Evolutionary conservation across 1,140 invertebrate genomes (phyloP).

Genomic region (Harlomillsia oculata): DNA sequence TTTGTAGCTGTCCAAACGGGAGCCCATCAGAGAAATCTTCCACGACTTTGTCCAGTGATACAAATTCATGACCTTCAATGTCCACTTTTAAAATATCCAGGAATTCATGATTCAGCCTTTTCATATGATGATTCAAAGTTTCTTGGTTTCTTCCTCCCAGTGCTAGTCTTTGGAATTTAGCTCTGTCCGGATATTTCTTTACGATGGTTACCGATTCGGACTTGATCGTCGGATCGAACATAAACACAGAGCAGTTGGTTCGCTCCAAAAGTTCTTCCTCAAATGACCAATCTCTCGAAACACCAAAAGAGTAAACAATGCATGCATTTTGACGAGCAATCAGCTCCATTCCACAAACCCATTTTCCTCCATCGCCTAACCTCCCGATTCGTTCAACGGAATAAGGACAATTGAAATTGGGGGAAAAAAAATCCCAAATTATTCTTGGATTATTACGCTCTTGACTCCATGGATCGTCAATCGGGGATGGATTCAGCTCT

Average conservation of each 20-base stretch:
- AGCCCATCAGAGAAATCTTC: conserved; percentile 3
- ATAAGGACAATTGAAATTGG: conserved; percentile 13
- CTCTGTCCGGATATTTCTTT: conserved; percentile 1
- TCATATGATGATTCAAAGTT: neutral
- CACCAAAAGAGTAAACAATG: conserved; percentile 11
- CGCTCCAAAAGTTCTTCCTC: conserved; percentile 8
- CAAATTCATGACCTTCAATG: conserved; percentile 4
- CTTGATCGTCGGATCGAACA: conserved; percentile 11
- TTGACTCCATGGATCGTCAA: too few relatives aligned
- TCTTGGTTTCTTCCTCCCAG: neutral
- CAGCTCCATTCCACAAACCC: conserved; percentile 8
- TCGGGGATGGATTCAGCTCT: too few relatives aligned
- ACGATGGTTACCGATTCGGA: neutral
- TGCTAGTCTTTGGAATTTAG: neutral
- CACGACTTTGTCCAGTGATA: neutral
- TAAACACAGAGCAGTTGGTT: conserved; percentile 4
- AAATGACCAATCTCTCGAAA: neutral
- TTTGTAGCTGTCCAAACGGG: conserved; percentile 11
- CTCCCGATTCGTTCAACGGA: conserved; percentile 7
- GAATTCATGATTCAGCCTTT: neutral
- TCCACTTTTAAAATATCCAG: conserved; percentile 18
- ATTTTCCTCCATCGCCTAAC: conserved; percentile 18
- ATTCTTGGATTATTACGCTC: too few relatives aligned
- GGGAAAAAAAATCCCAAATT: conserved; percentile 18
- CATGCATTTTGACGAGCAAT: neutral